Evolutionary conservation across 35 echinoderm and acorn worm genomes (phyloP).

Genomic region (Amphiura filiformis): DNA sequence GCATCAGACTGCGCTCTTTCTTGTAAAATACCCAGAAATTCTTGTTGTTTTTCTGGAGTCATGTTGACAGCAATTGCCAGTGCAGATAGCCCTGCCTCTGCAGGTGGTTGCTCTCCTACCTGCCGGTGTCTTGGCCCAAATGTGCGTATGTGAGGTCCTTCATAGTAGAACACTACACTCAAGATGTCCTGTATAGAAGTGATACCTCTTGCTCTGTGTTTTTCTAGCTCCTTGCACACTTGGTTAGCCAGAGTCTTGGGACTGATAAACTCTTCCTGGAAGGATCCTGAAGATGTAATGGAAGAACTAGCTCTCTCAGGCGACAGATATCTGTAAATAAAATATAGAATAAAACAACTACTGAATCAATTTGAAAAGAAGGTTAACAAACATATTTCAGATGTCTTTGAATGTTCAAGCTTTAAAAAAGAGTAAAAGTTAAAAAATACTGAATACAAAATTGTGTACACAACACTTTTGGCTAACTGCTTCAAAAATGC

Average conservation of each 20-base stretch:
- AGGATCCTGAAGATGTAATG: neutral
- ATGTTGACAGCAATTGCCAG: constrained; percentile 41
- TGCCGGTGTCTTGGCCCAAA: constrained; percentile 68
- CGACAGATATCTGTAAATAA: neutral
- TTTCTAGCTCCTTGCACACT: constrained; percentile 74
- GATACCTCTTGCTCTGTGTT: constrained; percentile 52
- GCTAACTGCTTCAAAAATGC: too few relatives aligned
- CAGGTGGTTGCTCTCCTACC: constrained; percentile 49
- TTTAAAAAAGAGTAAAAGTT: too few relatives aligned
- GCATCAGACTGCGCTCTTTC: neutral
- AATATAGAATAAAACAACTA: neutral
- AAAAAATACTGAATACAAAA: too few relatives aligned
- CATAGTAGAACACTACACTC: constrained; percentile 66
- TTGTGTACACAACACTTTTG: too few relatives aligned
- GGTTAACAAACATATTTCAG: too few relatives aligned
- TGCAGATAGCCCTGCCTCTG: constrained; percentile 48
- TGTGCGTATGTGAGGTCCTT: constrained; percentile 72
- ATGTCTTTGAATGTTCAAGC: too few relatives aligned
- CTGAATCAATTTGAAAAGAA: too few relatives aligned
- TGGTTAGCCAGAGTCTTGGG: constrained; percentile 66
- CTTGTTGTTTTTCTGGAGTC: constrained; percentile 46
- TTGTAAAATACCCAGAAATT: constrained; percentile 66
- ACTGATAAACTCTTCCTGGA: constrained; percentile 30
- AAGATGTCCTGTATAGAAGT: constrained; percentile 38
- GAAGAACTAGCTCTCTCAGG: neutral